These are phyloP conservation scores for Leptinotarsa juncta DNA, from an alignment of 2,888 invertebrate species.

Conservation along the genomic window DNA sequence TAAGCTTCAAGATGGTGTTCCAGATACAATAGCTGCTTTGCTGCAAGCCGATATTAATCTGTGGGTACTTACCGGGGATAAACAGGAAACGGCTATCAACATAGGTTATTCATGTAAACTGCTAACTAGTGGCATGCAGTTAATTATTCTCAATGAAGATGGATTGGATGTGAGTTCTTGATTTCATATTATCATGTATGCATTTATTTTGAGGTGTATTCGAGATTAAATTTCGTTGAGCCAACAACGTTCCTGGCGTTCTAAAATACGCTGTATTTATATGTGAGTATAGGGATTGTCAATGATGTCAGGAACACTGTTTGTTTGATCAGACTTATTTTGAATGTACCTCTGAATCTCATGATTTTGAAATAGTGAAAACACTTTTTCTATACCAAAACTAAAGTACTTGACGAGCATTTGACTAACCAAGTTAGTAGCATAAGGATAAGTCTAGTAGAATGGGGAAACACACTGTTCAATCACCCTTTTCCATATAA, in stretches of 20 bases:
- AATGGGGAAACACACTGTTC: no score
- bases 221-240: neutral
- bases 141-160: constrained; percentile 84
- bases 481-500: no score
- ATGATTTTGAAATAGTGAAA: no score
- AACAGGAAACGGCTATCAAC: constrained; percentile 99
- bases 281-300: no score
- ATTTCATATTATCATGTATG: neutral
- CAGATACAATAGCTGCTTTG: constrained; percentile 94
- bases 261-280: no score
- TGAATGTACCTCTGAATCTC: no score
- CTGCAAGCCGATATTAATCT: constrained; percentile 94
- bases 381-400: no score
- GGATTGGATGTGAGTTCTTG: constrained; percentile 86
- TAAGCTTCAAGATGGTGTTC: constrained; percentile 88
- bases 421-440: no score
- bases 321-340: no score
- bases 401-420: no score
- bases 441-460: no score
- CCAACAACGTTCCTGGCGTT: neutral
- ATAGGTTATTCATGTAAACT: constrained; percentile 95
- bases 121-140: constrained; percentile 85
- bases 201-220: neutral
- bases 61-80: constrained; percentile 99
- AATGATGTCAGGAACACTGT: no score